A percentile compares a stretch with the other conserved stretches of the same genome.
These are phyloP conservation scores for Rhadina sibilatrix DNA, from an alignment of 2,113 vertebrate species.

Conservation along the genomic window DNA sequence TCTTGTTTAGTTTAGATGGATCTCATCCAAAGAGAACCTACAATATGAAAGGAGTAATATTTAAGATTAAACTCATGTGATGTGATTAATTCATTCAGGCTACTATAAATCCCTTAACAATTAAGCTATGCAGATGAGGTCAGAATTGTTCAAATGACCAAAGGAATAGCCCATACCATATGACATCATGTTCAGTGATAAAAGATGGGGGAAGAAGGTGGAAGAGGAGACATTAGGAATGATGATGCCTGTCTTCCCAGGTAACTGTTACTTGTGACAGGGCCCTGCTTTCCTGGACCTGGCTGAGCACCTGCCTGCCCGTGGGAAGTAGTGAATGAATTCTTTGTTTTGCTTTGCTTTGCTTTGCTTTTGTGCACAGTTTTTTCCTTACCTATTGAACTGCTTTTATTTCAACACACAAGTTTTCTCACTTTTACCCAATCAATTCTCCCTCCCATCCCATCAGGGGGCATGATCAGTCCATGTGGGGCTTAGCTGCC, in stretches of 20 bases:
- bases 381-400: background rate
- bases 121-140: background rate
- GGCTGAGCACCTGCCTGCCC: background rate
- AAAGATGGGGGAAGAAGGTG: background rate
- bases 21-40: background rate
- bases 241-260: background rate
- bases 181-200: background rate
- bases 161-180: background rate
- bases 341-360: background rate
- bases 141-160: background rate
- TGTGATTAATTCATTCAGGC: background rate
- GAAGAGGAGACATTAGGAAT: accelerated
- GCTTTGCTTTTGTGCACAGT: background rate
- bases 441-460: background rate
- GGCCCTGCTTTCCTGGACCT: background rate
- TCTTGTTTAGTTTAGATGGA: background rate
- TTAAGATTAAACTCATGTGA: background rate
- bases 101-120: background rate
- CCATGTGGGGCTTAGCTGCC: background rate
- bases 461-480: accelerated
- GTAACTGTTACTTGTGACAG: accelerated
- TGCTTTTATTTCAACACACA: background rate
- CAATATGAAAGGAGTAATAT: background rate
- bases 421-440: background rate
- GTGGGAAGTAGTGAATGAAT: background rate